Base-by-base conservation (phyloP, 2,888 invertebrate genomes). In the Octodonta nipae region DNA sequence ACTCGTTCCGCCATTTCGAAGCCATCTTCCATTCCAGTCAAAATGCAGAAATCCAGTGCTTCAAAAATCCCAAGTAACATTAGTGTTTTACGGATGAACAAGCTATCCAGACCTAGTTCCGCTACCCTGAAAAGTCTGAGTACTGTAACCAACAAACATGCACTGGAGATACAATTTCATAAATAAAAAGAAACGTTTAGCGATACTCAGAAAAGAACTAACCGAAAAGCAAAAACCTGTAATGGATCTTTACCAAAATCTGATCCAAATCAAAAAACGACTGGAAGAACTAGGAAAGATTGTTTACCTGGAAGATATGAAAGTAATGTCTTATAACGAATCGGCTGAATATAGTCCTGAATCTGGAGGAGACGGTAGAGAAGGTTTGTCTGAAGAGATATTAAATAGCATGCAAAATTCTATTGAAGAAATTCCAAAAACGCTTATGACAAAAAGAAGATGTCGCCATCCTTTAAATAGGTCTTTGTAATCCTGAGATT, bases 91-190 rank as follows among this genome's bases (percentile, higher is more conserved):
- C n/a, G n/a, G n/a, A n/a, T n/a, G n/a, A n/a, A n/a, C n/a, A n/a
- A n/a, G n/a, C n/a, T n/a, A n/a, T n/a, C n/a, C n/a, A n/a, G n/a
- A n/a, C n/a, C n/a, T n/a, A n/a, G n/a, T n/a, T n/a, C n/a, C n/a
- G n/a, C n/a, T n/a, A n/a, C n/a, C n/a, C n/a, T n/a, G n/a, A n/a
- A n/a, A n/a, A n/a, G n/a, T n/a, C n/a, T n/a, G n/a, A n/a, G n/a
- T n/a, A n/a, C n/a, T n/a, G 34, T 35, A 3, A 32, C 36, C 10
- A 51, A 48, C 38, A 51, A 48, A 32, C 51, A 53, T 32, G 50
- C 51, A 5, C 35, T 59, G 8, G 60, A 61, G 40, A 44, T 54
- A 11, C 58, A 59, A 37, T 61, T n/a, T 60, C 37, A 33, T 52
- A 10, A 51, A 50, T 35, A 61, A 58, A 38, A 58, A 56, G 38